Evolutionary conservation across 30 jellyfish, hydroid and myxozoan genomes (phyloP).

Genomic region (Hydractinia symbiolongicarpus): DNA sequence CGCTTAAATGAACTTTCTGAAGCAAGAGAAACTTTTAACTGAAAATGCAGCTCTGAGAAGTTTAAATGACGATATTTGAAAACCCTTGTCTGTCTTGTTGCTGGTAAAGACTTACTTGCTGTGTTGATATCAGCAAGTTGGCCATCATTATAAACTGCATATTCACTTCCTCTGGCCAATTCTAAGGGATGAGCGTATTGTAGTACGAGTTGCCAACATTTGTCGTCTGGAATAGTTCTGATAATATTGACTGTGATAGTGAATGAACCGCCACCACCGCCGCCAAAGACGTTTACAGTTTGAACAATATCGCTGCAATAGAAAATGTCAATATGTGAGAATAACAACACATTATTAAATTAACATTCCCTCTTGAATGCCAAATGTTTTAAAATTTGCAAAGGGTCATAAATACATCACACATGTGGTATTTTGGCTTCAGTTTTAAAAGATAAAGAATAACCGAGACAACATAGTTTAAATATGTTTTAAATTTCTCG

Average conservation of each 20-base stretch:
- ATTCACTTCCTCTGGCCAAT: neutral
- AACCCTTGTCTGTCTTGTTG: too few relatives aligned
- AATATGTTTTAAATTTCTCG: too few relatives aligned
- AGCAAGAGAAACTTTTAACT: too few relatives aligned
- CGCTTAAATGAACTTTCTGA: too few relatives aligned
- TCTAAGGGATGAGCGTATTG: neutral
- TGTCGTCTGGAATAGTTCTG: neutral
- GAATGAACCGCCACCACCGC: conserved; percentile 7
- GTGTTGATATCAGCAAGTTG: neutral
- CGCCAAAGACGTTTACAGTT: neutral
- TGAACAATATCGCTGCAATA: neutral
- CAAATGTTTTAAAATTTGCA: neutral
- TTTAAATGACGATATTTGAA: neutral
- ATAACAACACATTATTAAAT: too few relatives aligned
- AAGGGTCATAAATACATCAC: neutral
- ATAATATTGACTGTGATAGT: neutral
- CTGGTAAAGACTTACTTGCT: neutral
- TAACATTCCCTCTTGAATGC: neutral
- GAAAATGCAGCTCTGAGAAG: neutral
- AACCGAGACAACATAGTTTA: neutral
- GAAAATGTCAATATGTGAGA: too few relatives aligned
- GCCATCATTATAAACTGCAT: conserved; percentile 6
- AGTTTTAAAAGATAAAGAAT: neutral
- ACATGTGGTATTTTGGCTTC: too few relatives aligned
- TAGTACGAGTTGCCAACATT: conserved; percentile 26